phyloP scores from a whole-genome alignment of 2,113 vertebrate species.

The Hippoglossus stenolepis region DNA sequence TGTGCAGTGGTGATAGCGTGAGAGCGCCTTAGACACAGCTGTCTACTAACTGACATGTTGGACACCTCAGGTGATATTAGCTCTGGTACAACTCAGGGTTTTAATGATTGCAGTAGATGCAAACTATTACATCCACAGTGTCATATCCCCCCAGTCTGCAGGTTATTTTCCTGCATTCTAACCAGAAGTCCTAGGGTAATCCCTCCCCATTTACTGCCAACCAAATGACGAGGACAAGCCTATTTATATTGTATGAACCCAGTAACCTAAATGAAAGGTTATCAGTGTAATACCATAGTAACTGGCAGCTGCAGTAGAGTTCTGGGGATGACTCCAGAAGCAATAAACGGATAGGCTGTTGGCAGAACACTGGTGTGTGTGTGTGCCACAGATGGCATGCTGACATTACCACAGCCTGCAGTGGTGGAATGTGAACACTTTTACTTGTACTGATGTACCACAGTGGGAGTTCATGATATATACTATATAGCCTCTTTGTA shows the following conservation, averaged over 20 bases:
- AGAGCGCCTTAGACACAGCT: neutral
- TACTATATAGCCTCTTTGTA: neutral
- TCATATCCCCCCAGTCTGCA: neutral
- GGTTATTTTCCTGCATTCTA: slow-evolving; percentile 8
- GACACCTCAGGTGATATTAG: slow-evolving; percentile 14
- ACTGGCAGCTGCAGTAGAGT: slow-evolving; percentile 22
- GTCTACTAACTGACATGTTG: neutral
- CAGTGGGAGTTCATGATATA: neutral
- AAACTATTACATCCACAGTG: neutral
- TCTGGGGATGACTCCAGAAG: slow-evolving; percentile 55
- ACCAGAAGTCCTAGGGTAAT: slow-evolving; percentile 10
- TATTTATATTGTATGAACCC: slow-evolving; percentile 13
- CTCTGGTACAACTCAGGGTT: slow-evolving; percentile 3
- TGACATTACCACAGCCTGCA: slow-evolving; percentile 32
- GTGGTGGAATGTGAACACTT: slow-evolving; percentile 14
- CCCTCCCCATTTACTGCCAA: slow-evolving; percentile 21
- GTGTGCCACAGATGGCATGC: slow-evolving; percentile 18
- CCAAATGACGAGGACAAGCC: slow-evolving; percentile 7
- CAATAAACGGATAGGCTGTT: slow-evolving; percentile 16
- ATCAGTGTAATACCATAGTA: slow-evolving; percentile 39
- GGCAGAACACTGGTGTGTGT: slow-evolving; percentile 18
- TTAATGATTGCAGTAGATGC: neutral
- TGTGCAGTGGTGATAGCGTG: slow-evolving; percentile 41
- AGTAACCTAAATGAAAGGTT: slow-evolving; percentile 46
- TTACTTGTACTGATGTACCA: neutral